These are phyloP conservation scores for Lochmaea crataegi DNA, from an alignment of 2,888 invertebrate genomes.

Conservation along the genomic window DNA sequence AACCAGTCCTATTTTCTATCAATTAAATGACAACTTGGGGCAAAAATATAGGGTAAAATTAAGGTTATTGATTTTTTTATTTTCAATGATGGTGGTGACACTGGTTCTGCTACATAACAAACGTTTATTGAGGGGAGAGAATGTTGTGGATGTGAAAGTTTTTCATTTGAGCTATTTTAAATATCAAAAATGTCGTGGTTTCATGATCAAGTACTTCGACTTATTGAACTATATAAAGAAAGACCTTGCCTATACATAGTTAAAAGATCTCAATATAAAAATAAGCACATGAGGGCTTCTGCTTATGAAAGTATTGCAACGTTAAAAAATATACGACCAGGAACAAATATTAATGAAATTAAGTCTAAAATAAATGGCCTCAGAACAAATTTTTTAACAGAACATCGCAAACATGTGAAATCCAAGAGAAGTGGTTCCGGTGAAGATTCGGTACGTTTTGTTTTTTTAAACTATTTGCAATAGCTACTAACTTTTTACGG, in stretches of 20 bases:
- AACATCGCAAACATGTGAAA: background rate
- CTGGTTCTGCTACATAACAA: background rate
- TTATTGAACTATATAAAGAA: background rate
- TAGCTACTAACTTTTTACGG: slow-evolving; percentile 4
- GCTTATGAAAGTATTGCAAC: too few species aligned
- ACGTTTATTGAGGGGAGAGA: background rate
- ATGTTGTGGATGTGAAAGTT: too few species aligned
- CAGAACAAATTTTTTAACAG: slow-evolving; percentile 3
- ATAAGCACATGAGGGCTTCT: too few species aligned
- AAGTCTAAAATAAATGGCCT: background rate
- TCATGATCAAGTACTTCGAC: background rate
- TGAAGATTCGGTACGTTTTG: slow-evolving; percentile 5
- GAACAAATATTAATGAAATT: too few species aligned
- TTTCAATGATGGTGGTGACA: background rate
- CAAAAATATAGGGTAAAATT: too few species aligned
- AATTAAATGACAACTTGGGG: background rate
- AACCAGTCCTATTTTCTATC: background rate
- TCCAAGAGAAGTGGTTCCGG: background rate
- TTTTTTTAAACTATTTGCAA: background rate
- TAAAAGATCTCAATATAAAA: slow-evolving; percentile 4
- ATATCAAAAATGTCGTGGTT: background rate
- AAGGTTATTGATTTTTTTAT: background rate
- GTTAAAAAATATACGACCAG: too few species aligned
- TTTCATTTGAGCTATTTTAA: too few species aligned
- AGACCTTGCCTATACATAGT: background rate